These are phyloP conservation scores for Sinocyclocheilus rhinocerous DNA, from an alignment of 2,113 vertebrate genomes.

Conservation along the genomic window DNA sequence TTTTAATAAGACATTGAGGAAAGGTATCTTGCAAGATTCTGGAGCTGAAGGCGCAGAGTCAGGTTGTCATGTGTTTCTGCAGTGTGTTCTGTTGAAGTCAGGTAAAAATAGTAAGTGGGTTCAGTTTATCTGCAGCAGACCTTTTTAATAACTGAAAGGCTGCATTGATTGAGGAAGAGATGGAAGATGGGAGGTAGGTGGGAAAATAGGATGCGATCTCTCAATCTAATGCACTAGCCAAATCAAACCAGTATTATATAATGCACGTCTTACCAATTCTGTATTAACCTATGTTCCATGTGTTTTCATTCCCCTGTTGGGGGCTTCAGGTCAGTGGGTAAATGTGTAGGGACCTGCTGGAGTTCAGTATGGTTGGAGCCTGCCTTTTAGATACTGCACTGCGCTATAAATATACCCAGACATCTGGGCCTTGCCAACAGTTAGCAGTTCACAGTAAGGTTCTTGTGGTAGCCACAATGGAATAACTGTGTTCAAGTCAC, in stretches of 20 bases:
- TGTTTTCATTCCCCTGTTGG: constrained; percentile 16
- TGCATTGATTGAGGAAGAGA: constrained; percentile 29
- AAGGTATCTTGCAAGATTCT: background rate
- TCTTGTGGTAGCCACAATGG: background rate
- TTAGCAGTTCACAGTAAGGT: constrained; percentile 26
- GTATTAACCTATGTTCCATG: background rate
- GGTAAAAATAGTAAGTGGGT: constrained; percentile 51
- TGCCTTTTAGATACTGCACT: constrained; percentile 44
- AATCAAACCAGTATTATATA: constrained; percentile 8
- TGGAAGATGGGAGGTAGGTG: background rate
- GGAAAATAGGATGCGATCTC: background rate
- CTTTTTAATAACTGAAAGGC: constrained; percentile 41
- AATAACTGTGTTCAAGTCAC: background rate
- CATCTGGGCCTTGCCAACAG: constrained; percentile 37
- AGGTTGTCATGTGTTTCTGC: constrained; percentile 29
- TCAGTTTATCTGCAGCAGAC: constrained; percentile 48
- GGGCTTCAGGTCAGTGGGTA: constrained; percentile 18
- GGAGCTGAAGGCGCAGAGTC: background rate
- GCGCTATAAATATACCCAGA: constrained; percentile 47
- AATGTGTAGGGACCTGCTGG: constrained; percentile 19
- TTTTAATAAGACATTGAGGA: background rate
- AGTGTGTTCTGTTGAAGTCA: constrained; percentile 49
- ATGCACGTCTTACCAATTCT: background rate
- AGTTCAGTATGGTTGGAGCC: constrained; percentile 8
- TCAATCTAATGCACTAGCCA: background rate